phyloP scores from a whole-genome alignment of 2,113 vertebrate genomes.

The Podiceps cristatus region DNA sequence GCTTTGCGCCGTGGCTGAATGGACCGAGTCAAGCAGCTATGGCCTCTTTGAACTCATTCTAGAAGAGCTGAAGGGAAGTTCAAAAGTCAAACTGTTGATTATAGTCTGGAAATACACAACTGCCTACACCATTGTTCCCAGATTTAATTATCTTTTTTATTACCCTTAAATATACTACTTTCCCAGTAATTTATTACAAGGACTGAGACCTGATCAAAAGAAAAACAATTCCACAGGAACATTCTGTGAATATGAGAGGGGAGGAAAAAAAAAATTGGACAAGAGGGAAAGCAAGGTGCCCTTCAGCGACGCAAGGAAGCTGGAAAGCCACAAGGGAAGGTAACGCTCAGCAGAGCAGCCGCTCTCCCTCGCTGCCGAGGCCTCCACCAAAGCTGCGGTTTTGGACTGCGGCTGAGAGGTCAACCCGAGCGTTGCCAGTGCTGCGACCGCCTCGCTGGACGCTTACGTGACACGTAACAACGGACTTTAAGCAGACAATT shows the following conservation, averaged over 20 bases:
- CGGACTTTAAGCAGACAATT: not conserved
- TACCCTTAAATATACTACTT: not conserved
- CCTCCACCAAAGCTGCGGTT: rapidly evolving
- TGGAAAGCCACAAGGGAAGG: not conserved
- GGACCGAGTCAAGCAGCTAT: not conserved
- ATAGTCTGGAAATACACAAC: not conserved
- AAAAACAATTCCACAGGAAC: not conserved
- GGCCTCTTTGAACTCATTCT: not conserved
- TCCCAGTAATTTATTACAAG: not conserved
- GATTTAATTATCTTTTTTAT: not conserved
- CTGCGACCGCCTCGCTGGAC: not conserved
- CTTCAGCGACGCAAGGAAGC: not conserved
- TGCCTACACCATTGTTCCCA: not conserved
- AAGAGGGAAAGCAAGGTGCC: not conserved
- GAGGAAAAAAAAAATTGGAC: not conserved
- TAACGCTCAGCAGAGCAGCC: rapidly evolving
- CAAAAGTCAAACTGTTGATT: not conserved
- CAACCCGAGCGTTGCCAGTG: rapidly evolving
- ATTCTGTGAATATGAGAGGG: not conserved
- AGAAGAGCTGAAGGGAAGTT: not conserved
- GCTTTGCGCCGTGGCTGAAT: rapidly evolving
- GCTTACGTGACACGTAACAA: rapidly evolving
- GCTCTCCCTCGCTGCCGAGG: not conserved
- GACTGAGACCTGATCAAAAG: not conserved
- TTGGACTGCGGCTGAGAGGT: not conserved